Evolutionary conservation across 2,113 vertebrate species (phyloP).

Genomic region (Heterochromis multidens): DNA sequence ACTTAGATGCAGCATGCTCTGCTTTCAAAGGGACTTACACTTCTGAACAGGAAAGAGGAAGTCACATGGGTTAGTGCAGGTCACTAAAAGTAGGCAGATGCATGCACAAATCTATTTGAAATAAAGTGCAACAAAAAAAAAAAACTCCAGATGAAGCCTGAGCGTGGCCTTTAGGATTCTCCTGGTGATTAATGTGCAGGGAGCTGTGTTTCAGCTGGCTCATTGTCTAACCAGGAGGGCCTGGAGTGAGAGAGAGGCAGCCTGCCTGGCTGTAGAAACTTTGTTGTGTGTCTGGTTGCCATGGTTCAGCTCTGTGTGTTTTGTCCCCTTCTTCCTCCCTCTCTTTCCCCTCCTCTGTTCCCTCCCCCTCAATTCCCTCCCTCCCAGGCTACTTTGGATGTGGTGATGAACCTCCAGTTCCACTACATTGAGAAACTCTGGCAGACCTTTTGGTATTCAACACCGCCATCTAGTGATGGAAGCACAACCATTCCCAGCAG

Average conservation of each 20-base stretch:
- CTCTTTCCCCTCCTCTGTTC: neutral
- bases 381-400: constrained; percentile 90
- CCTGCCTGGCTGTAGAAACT: constrained; percentile 61
- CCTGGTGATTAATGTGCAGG: constrained; percentile 58
- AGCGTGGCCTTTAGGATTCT: constrained; percentile 15
- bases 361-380: constrained; percentile 14
- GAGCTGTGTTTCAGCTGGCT: constrained; percentile 57
- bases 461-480: constrained; percentile 81
- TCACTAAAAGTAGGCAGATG: constrained; percentile 4
- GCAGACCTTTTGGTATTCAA: constrained; percentile 96
- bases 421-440: constrained; percentile 97
- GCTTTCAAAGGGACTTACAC: constrained; percentile 26
- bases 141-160: neutral
- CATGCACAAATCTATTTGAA: neutral
- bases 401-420: constrained; percentile 96
- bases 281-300: constrained; percentile 79
- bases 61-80: constrained; percentile 23
- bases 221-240: constrained; percentile 56
- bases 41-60: constrained; percentile 53
- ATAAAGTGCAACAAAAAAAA: neutral
- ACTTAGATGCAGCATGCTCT: neutral
- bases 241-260: constrained; percentile 45
- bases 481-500: constrained; percentile 74
- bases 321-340: constrained; percentile 15
- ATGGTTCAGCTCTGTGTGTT: constrained; percentile 68